Conservation (phyloP, 30 jellyfish, hydroid and myxozoan species). For the Aurelia aurita complex sp. Pacific region DNA sequence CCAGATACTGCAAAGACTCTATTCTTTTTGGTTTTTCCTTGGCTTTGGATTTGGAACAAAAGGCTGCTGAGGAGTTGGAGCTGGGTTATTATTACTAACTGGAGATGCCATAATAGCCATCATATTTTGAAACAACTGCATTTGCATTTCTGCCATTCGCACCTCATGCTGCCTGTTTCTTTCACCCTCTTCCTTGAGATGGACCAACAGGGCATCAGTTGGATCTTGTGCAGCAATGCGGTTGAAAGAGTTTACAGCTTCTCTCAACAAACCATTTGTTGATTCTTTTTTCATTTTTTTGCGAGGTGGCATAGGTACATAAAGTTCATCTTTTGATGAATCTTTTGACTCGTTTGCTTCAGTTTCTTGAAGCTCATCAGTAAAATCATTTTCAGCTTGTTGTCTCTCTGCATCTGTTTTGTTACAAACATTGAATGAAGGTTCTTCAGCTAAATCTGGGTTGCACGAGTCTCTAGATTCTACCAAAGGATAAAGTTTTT, state of each 20-base stretch:
- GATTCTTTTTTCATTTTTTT: neutral
- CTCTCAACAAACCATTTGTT: neutral
- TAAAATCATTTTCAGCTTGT: neutral
- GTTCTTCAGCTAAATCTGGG: conserved; percentile 21
- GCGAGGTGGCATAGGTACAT: neutral
- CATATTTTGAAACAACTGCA: conserved; percentile 1
- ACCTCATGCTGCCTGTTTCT: conserved; percentile 11
- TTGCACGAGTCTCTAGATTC: conserved; percentile 28
- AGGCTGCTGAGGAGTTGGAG: too few relatives aligned
- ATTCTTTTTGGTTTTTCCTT: too few relatives aligned
- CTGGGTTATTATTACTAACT: too few relatives aligned
- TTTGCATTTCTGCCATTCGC: conserved; percentile 15
- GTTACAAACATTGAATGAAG: conserved; percentile 5
- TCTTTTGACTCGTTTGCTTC: neutral
- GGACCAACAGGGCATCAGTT: neutral
- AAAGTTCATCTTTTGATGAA: conserved; percentile 6
- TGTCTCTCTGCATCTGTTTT: neutral
- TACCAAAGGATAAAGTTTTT: conserved; percentile 2
- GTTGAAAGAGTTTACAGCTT: conserved; percentile 21
- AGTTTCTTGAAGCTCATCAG: neutral
- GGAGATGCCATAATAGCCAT: too few relatives aligned
- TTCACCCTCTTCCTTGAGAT: conserved; percentile 21
- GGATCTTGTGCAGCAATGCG: conserved; percentile 7
- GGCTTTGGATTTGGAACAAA: too few relatives aligned
- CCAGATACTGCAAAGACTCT: too few relatives aligned